These are phyloP conservation scores for Esox masquinongy DNA, from an alignment of 2,797 vertebrate species.

Conservation along the genomic window DNA sequence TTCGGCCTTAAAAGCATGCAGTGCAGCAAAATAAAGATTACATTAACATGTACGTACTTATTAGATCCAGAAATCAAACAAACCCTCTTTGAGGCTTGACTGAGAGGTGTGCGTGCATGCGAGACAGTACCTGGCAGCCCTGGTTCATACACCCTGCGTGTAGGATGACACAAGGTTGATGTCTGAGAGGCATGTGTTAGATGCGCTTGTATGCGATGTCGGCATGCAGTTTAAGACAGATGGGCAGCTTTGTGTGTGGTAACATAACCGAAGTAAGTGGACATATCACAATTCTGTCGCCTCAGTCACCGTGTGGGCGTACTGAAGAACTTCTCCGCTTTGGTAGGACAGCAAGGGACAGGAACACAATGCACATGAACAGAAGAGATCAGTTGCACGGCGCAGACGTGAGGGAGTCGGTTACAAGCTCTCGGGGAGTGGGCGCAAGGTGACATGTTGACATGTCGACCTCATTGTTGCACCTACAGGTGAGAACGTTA, in stretches of 20 bases:
- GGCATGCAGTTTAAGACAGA: neutral
- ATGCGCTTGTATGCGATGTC: neutral
- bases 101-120: neutral
- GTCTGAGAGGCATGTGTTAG: constrained; percentile 1
- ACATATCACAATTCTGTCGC: neutral
- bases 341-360: constrained; percentile 16
- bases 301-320: no score
- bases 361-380: constrained; percentile 31
- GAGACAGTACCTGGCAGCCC: neutral
- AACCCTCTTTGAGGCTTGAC: neutral
- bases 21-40: constrained; percentile 9
- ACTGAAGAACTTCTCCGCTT: neutral
- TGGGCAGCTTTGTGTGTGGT: constrained; percentile 22
- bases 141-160: neutral
- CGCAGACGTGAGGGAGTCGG: neutral
- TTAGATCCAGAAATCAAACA: neutral
- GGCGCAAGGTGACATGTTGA: no score
- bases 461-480: no score
- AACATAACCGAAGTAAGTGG: neutral
- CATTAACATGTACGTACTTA: neutral
- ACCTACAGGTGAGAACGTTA: constrained; percentile 22
- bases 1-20: constrained; percentile 24
- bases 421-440: neutral
- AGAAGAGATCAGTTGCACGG: constrained; percentile 3
- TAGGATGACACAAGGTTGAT: constrained; percentile 11